phyloP scores from a whole-genome alignment of 2,797 vertebrate genomes.

The Poecilia velifera region DNA sequence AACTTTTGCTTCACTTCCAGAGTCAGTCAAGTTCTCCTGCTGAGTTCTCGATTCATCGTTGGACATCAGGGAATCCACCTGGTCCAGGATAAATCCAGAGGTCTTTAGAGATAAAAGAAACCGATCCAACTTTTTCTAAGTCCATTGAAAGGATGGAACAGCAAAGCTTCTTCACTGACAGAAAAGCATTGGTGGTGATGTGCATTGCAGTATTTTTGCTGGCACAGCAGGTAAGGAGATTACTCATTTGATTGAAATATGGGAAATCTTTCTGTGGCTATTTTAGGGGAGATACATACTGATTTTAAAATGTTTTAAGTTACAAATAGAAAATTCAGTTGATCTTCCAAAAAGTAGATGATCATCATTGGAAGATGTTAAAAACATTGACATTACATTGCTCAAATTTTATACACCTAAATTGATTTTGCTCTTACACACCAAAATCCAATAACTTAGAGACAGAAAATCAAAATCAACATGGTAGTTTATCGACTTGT shows the following conservation, averaged over 20 bases:
- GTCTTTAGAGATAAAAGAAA: background rate
- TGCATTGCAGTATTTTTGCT: conserved; percentile 51
- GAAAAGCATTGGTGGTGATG: conserved; percentile 22
- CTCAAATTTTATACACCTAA: background rate
- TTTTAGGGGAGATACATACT: no score
- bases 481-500: background rate
- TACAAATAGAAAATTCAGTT: background rate
- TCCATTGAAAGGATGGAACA: conserved; percentile 54
- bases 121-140: background rate
- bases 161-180: conserved; percentile 18
- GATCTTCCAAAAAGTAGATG: background rate
- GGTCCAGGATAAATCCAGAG: background rate
- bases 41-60: background rate
- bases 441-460: background rate
- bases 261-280: background rate
- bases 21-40: background rate
- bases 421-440: background rate
- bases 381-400: background rate
- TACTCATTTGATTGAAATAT: background rate
- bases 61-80: background rate
- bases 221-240: conserved; percentile 62
- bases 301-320: background rate
- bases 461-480: background rate
- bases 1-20: background rate
- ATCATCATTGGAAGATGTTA: background rate